Evolutionary conservation across 2,797 vertebrate species (phyloP).

Genomic region (Centroberyx gerrardi): DNA sequence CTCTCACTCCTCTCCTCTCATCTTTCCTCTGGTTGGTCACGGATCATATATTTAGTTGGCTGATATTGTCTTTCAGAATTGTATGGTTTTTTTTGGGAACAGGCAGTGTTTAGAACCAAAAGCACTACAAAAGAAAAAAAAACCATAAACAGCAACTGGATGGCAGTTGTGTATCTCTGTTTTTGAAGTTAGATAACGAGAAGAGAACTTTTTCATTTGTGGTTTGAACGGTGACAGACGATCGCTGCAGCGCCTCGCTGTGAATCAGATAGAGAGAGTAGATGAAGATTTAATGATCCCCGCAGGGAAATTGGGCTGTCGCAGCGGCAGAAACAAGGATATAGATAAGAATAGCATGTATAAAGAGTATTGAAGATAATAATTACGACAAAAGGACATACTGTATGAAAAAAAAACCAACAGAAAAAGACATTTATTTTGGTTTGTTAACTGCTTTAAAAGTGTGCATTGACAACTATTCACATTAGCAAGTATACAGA

Average conservation of each 20-base stretch:
- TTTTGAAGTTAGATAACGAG: constrained; percentile 13
- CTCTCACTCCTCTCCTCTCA: neutral
- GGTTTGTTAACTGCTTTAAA: too few species aligned
- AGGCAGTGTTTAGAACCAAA: neutral
- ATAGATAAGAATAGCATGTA: constrained; percentile 19
- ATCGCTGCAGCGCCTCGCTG: neutral
- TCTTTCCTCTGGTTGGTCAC: neutral
- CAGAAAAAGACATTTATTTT: neutral
- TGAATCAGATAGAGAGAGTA: constrained; percentile 10
- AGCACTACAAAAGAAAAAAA: neutral
- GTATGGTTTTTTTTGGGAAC: constrained; percentile 1
- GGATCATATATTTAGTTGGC: constrained; percentile 2
- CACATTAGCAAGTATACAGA: too few species aligned
- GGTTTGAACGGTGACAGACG: constrained; percentile 6
- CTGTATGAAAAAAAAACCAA: neutral
- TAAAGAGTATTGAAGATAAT: constrained; percentile 21
- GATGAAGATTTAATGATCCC: constrained; percentile 60
- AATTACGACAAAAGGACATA: constrained; percentile 35
- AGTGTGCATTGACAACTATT: too few species aligned
- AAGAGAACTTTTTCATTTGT: constrained; percentile 16
- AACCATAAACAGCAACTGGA: neutral
- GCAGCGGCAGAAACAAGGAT: neutral
- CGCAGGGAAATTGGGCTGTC: constrained; percentile 40
- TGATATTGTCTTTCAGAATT: neutral
- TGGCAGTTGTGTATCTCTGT: neutral